A percentile compares a stretch with the other conserved stretches of the same genome.
Conservation (phyloP, 2,797 vertebrate genomes). For the Epinephelus malabaricus region DNA sequence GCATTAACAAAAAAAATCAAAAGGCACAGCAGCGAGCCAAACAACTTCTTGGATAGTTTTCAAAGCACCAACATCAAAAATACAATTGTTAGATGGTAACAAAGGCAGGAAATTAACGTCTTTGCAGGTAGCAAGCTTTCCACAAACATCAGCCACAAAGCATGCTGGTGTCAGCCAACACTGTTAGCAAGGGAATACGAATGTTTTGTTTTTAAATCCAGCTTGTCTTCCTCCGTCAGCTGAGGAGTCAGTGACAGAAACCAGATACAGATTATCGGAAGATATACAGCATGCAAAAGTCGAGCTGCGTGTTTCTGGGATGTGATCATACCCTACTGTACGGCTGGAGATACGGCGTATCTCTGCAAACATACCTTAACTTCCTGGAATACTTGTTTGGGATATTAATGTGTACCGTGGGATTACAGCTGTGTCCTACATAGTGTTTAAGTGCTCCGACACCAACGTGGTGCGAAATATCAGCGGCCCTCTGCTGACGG, state of each 20-base stretch:
- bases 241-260: conserved; percentile 34
- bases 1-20: background rate
- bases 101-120: conserved; percentile 50
- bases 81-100: conserved; percentile 19
- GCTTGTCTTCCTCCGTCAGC: conserved; percentile 13
- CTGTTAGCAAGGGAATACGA: background rate
- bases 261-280: conserved; percentile 41
- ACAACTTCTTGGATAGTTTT: conserved; percentile 17
- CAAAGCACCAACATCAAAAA: conserved; percentile 21
- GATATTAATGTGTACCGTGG: conserved; percentile 37
- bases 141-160: conserved; percentile 46
- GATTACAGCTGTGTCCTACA: conserved; percentile 69
- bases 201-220: background rate
- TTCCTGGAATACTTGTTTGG: conserved; percentile 41
- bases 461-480: conserved; percentile 63
- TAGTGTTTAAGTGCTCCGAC: conserved; percentile 56
- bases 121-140: conserved; percentile 47
- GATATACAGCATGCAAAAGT: conserved; percentile 29
- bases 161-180: conserved; percentile 49
- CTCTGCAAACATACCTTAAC: conserved; percentile 17
- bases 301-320: conserved; percentile 41
- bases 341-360: background rate
- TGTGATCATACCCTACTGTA: background rate
- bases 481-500: conserved; percentile 51
- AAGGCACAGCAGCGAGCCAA: conserved; percentile 18